phyloP scores from a whole-genome alignment of 2,888 invertebrate genomes.

The Stictocephala bisonia region DNA sequence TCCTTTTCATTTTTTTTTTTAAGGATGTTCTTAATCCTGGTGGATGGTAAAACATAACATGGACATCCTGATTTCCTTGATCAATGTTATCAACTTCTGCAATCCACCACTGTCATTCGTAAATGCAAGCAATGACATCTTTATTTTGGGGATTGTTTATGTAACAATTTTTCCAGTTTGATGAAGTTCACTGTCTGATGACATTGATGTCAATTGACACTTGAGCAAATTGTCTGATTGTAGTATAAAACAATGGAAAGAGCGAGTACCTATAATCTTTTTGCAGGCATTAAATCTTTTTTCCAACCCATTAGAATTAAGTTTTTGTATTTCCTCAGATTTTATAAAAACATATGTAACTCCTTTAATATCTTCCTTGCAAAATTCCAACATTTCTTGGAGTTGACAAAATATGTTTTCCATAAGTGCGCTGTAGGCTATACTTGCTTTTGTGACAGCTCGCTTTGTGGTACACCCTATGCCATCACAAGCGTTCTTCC shows the following conservation, averaged over 20 bases:
- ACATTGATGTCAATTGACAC: slow-evolving; percentile 11
- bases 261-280: slow-evolving; percentile 9
- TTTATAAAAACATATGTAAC: slow-evolving; percentile 25
- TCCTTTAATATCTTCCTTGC: slow-evolving; percentile 10
- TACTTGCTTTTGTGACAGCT: slow-evolving; percentile 26
- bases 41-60: slow-evolving; percentile 29
- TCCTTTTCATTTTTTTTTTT: slow-evolving; percentile 32
- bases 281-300: slow-evolving; percentile 18
- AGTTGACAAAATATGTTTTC: neutral
- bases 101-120: slow-evolving; percentile 27
- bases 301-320: slow-evolving; percentile 11
- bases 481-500: slow-evolving; percentile 15
- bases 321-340: slow-evolving; percentile 21
- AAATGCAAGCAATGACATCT: slow-evolving; percentile 18
- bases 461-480: slow-evolving; percentile 25
- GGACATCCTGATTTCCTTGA: slow-evolving; percentile 9
- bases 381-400: slow-evolving; percentile 22
- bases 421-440: neutral
- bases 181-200: slow-evolving; percentile 14
- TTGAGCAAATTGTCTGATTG: slow-evolving; percentile 3
- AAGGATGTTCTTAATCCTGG: slow-evolving; percentile 29
- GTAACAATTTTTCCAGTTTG: neutral
- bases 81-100: slow-evolving; percentile 23
- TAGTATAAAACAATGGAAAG: slow-evolving; percentile 4
- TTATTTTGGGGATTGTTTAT: slow-evolving; percentile 25